These are phyloP conservation scores for Australoheros scitulus DNA, from an alignment of 2,113 vertebrate species.

Conservation along the genomic window DNA sequence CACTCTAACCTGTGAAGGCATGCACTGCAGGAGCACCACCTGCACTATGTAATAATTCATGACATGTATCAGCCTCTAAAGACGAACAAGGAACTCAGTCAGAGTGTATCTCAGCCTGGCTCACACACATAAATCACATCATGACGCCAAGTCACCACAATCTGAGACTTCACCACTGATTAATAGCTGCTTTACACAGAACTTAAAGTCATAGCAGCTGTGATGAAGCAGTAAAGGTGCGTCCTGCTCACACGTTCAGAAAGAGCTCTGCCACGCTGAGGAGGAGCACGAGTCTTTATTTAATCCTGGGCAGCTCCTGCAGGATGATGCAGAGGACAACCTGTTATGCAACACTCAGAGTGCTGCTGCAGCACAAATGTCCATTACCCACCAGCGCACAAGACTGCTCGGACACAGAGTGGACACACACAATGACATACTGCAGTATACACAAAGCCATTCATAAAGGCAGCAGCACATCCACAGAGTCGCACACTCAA, in stretches of 20 bases:
- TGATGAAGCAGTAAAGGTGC: not conserved
- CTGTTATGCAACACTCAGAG: conserved; percentile 48
- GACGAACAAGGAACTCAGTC: not conserved
- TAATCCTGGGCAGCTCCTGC: conserved; percentile 31
- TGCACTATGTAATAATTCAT: too few species aligned
- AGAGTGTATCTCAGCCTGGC: not conserved
- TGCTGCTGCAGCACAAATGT: conserved; percentile 53
- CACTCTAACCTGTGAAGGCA: not conserved
- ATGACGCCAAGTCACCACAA: rapidly evolving
- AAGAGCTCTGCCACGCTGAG: not conserved
- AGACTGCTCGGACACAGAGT: not conserved
- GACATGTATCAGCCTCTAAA: not conserved
- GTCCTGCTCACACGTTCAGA: not conserved
- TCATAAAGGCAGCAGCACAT: not conserved
- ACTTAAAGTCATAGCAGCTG: not conserved
- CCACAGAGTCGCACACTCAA: not conserved
- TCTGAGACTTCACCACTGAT: rapidly evolving
- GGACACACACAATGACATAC: not conserved
- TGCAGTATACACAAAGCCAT: not conserved
- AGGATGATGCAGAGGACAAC: conserved; percentile 53
- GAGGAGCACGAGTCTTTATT: conserved; percentile 23
- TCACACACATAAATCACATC: not conserved
- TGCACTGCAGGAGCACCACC: too few species aligned
- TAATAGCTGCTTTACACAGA: too few species aligned
- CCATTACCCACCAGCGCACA: conserved; percentile 1